These are phyloP conservation scores for Pteromalus puparum DNA, from an alignment of 1,140 invertebrate genomes.

Conservation along the genomic window DNA sequence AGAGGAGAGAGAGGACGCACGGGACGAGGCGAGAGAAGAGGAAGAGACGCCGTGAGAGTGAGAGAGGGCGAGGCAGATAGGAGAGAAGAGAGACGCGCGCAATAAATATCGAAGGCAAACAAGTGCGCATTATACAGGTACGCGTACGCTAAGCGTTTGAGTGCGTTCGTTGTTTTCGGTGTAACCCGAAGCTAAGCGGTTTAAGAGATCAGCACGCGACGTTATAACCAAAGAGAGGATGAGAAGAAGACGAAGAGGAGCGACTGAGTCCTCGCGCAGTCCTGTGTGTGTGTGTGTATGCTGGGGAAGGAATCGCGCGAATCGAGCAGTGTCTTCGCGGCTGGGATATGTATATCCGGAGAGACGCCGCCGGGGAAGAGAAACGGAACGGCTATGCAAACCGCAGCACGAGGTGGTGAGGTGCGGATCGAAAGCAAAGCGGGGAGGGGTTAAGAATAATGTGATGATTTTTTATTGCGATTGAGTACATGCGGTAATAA, in stretches of 20 bases:
- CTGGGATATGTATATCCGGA: neutral
- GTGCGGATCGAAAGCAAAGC: too few relatives aligned
- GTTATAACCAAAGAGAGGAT: neutral
- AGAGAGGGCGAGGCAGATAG: too few relatives aligned
- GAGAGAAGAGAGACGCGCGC: conserved; percentile 19
- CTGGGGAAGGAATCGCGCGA: neutral
- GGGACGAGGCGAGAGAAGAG: too few relatives aligned
- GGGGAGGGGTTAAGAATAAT: neutral
- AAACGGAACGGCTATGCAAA: neutral
- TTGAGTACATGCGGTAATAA: neutral
- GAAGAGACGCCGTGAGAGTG: too few relatives aligned
- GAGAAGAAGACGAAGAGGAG: neutral
- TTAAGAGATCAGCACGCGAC: conserved; percentile 70
- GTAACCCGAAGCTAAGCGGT: conserved; percentile 75
- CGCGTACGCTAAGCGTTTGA: conserved; percentile 68
- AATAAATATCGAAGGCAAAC: conserved; percentile 68
- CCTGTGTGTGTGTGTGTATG: neutral
- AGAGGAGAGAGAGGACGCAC: too few relatives aligned
- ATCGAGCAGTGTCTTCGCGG: neutral
- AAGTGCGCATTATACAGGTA: conserved; percentile 69
- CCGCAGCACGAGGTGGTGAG: neutral
- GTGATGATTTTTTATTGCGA: neutral
- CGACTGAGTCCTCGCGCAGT: neutral
- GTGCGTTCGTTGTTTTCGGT: conserved; percentile 74
- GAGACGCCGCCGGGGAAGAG: neutral